Conservation (phyloP, 2,888 invertebrate species). For the Aporophyla nigra region DNA sequence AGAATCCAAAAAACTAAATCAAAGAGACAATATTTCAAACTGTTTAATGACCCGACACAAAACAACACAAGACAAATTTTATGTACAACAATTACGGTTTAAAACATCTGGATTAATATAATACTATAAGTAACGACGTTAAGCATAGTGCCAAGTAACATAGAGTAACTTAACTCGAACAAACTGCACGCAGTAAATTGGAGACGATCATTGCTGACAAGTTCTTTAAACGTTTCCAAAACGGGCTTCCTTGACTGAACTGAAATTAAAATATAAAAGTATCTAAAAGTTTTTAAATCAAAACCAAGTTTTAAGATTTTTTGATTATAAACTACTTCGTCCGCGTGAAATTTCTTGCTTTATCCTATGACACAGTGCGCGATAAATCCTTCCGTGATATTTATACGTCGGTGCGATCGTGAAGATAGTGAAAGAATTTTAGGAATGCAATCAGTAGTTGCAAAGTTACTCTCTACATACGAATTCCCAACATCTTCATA, state of each 20-base stretch:
- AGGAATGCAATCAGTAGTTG: no score
- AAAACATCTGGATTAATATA: constrained; percentile 79
- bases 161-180: constrained; percentile 76
- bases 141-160: constrained; percentile 77
- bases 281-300: background rate
- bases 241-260: constrained; percentile 71
- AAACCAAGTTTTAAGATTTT: background rate
- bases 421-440: background rate
- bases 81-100: background rate
- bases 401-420: no score
- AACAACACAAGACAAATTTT: background rate
- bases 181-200: constrained; percentile 78
- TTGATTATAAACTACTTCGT: background rate
- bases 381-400: no score
- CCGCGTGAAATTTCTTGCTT: background rate
- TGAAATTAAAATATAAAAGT: constrained; percentile 59
- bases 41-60: constrained; percentile 30
- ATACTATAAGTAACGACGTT: constrained; percentile 83
- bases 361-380: no score
- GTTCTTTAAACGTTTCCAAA: constrained; percentile 77
- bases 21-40: background rate
- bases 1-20: background rate
- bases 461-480: background rate
- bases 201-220: constrained; percentile 74
- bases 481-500: background rate